These are phyloP conservation scores for Tokudaia muenninki DNA, from an alignment of 2,797 vertebrate genomes.

Conservation along the genomic window DNA sequence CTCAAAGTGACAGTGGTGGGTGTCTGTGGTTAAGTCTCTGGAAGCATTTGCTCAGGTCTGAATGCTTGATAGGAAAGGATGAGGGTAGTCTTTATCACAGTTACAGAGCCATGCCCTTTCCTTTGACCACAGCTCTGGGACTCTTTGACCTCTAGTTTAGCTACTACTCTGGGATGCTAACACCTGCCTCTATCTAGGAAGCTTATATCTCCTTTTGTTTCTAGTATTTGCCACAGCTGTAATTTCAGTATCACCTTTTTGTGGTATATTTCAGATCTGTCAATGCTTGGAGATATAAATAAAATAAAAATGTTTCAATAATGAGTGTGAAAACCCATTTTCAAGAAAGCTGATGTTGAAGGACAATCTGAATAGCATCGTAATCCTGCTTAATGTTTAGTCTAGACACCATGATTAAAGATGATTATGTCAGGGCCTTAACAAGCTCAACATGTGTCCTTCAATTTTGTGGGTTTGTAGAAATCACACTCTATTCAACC, in stretches of 20 bases:
- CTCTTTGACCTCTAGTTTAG: neutral
- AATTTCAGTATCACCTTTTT: neutral
- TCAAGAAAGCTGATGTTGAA: conserved; percentile 46
- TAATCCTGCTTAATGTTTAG: conserved; percentile 73
- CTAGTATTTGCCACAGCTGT: neutral
- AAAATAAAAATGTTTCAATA: conserved; percentile 64
- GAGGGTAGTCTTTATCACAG: neutral
- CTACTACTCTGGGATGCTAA: neutral
- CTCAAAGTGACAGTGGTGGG: neutral
- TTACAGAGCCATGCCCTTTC: neutral
- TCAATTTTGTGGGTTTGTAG: conserved; percentile 71
- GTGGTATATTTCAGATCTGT: neutral
- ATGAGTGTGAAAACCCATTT: conserved; percentile 25
- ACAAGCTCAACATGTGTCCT: conserved; percentile 74
- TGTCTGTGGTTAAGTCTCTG: neutral
- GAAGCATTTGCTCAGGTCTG: neutral
- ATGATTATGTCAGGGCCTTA: conserved; percentile 79
- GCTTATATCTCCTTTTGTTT: neutral
- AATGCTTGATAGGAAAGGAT: neutral
- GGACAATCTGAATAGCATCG: conserved; percentile 54
- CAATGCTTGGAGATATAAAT: neutral
- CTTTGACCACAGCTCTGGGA: neutral
- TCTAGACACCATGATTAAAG: conserved; percentile 78
- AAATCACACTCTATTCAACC: conserved; percentile 79
- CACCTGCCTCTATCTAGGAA: neutral